Evolutionary conservation across 2,113 vertebrate species (phyloP).

Genomic region (Marcusenius ussheri): DNA sequence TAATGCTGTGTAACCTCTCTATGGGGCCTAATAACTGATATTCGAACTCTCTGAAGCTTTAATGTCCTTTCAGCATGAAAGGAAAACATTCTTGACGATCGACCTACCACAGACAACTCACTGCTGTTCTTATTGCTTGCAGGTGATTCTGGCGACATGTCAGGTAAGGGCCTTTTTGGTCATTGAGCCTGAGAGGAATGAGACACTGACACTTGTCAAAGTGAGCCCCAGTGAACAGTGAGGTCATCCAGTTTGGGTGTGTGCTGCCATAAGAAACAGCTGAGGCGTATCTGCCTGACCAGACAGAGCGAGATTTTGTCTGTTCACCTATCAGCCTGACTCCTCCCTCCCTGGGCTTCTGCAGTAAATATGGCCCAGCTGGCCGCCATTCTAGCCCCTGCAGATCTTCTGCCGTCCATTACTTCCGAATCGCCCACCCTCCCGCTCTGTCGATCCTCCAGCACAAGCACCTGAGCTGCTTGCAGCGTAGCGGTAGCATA

Average conservation of each 20-base stretch:
- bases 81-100: neutral
- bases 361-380: neutral
- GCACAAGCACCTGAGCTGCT: neutral
- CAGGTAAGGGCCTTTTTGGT: slow-evolving; percentile 66
- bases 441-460: neutral
- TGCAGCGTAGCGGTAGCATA: neutral
- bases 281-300: neutral
- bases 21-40: neutral
- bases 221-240: neutral
- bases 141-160: slow-evolving; percentile 98
- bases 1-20: neutral
- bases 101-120: neutral
- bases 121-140: slow-evolving; percentile 51
- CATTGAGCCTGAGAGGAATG: neutral
- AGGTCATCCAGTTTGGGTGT: neutral
- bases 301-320: neutral
- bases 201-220: neutral
- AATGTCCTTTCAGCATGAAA: neutral
- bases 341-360: neutral
- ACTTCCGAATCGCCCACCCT: neutral
- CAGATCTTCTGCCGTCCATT: neutral
- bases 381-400: neutral
- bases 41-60: neutral
- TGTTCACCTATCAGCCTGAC: neutral
- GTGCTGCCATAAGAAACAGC: neutral